Base-by-base conservation (phyloP, 2,797 vertebrate species). In the Eremophila alpestris region DNA sequence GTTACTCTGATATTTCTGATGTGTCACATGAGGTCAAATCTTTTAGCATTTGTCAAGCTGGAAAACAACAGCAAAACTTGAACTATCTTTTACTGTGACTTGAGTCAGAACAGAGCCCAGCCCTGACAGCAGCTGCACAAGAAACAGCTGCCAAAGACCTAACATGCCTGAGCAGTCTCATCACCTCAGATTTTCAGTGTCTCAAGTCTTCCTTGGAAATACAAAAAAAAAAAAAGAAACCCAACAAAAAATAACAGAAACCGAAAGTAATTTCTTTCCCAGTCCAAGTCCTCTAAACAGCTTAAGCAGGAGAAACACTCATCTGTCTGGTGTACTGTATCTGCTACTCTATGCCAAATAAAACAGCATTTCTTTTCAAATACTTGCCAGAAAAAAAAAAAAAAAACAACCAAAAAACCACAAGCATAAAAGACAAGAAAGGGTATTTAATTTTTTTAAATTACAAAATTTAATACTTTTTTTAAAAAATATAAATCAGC, bases 121-220 rank as follows among this genome's bases (percentile, higher is more conserved):
- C 49, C 80, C 65, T 85, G 83, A 91, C 27, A 97, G 86, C 92
- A 97, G 92, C 77, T 96, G 93, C 91, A 83, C 60, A 75, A 75
- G 59, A 62, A 96, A 91, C 92, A 96, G 86, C 90, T 95, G 94
- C 26, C 82, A 94, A 91, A 90, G 34, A 78, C 22, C 89, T 60
- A 59, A 92, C 55, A n/a, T 86, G 80, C 63, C 80, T 71, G 56
- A 94, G 34, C 48, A 76, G 76, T 18, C 82, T 89, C 74, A 90
- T 74, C 67, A 77, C 74, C 82, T 89, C 71, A 48, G 70, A 93
- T 41, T 76, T 81, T 63, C 65, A 75, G 64, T 54, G 71, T 75
- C 56, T 75, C 64, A 68, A 90, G 69, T 30, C 36, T 55, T 69
- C 40, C 83, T 32, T 73, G 30, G 75, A 81, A 85, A 77, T n/a